Base-by-base conservation (phyloP, 2,113 vertebrate species). In the Gymnorhina tibicen region DNA sequence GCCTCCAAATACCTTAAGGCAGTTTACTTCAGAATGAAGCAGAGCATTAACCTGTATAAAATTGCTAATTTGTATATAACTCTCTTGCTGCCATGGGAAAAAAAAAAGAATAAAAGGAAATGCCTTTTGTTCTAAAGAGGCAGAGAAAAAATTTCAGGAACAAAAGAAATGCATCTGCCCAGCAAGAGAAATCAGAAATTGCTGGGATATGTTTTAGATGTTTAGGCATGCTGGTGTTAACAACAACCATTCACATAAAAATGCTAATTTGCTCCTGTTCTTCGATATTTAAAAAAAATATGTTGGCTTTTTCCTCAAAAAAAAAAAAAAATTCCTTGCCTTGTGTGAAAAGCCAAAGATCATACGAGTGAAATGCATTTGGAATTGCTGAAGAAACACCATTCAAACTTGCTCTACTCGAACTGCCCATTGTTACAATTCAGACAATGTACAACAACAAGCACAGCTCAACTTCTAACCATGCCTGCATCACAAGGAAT, bases 121-220 rank as follows among this genome's bases (percentile, higher is more conserved):
- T 16, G 85, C 79, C 96, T 94, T 97, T 98, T 98, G 96, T 97
- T 97, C 93, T 96, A 84, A 97, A 97, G 81, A 92, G 68, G 60
- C 52, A 86, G 73, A 80, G 97, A 58, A 92, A 94, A 94, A 95
- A 47, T 18, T 15, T 74, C 94, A 91, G 75, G 96, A 98, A 98
- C 98, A 98, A 98, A 98, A 98, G 97, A 88, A 97, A 97, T 86
- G 91, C 89, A 49, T 97, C 90, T 92, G 66, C 94, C 83, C 59
- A 63, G 92, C 78, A 75, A 96, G 90, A 77, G 73, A 81, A 91
- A 89, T 42, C 62, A 92, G 81, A 94, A 95, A 97, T 91, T 66
- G 32, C 49, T 85, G 66, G 37, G 59, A 24, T 88, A 83, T 68
- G 42, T 50, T 95, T 91, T 53, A 95, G 59, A 96, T 90, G 73